phyloP scores from a whole-genome alignment of 30 jellyfish, hydroid and myxozoan species.

The Turritopsis rubra region DNA sequence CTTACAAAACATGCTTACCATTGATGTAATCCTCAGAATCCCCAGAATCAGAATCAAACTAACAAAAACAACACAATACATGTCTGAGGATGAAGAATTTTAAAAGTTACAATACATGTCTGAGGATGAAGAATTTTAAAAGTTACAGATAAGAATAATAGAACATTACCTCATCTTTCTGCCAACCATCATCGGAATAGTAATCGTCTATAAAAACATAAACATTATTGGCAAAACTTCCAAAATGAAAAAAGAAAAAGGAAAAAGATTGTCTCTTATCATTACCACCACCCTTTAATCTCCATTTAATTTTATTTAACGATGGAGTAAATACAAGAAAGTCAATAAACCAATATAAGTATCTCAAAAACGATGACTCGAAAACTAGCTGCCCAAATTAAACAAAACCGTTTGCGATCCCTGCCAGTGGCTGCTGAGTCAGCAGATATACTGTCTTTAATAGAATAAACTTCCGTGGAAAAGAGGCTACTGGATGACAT shows the following conservation, averaged over 20 bases:
- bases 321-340: too few relatives aligned
- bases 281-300: too few relatives aligned
- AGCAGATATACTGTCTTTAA: too few relatives aligned
- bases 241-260: neutral
- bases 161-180: neutral
- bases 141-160: neutral
- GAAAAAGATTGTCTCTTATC: too few relatives aligned
- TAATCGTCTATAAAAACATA: neutral
- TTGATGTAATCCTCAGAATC: neutral
- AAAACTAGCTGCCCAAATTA: too few relatives aligned
- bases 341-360: too few relatives aligned
- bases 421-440: too few relatives aligned
- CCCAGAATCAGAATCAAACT: neutral
- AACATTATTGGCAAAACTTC: neutral
- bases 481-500: too few relatives aligned
- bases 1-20: neutral
- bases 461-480: too few relatives aligned
- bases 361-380: too few relatives aligned
- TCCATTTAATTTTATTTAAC: too few relatives aligned
- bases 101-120: neutral
- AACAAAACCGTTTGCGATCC: too few relatives aligned
- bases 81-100: neutral
- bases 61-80: neutral
- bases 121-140: neutral
- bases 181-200: neutral